Conservation (phyloP, 2,113 vertebrate species). For the Bos javanicus region DNA sequence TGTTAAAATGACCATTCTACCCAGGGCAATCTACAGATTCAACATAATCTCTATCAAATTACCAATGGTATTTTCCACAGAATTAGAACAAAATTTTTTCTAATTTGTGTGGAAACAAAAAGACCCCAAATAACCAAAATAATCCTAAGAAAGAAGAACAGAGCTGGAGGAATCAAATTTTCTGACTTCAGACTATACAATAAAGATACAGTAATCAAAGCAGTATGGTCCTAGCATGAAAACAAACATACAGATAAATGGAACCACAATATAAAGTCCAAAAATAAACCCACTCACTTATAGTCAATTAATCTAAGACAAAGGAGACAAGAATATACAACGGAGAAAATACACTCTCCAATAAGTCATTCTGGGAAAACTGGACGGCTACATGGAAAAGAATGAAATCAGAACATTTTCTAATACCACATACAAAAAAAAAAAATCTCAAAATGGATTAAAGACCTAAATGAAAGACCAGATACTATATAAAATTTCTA, state of each 20-base stretch:
- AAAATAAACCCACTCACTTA: background rate
- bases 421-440: background rate
- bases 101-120: background rate
- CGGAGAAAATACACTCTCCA: background rate
- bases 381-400: background rate
- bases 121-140: background rate
- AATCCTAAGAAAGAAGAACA: background rate
- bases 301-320: background rate
- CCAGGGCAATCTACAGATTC: background rate
- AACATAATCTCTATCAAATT: background rate
- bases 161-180: background rate
- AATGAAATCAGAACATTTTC: background rate
- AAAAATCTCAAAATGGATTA: background rate
- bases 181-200: background rate
- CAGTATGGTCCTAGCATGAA: background rate
- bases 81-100: background rate
- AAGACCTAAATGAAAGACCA: background rate
- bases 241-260: background rate
- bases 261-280: background rate
- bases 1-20: background rate
- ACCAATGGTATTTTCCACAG: background rate
- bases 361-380: background rate
- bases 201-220: background rate
- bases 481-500: background rate
- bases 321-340: background rate